These are phyloP conservation scores for Epicampocera succincta DNA, from an alignment of 2,888 invertebrate species.

Conservation along the genomic window DNA sequence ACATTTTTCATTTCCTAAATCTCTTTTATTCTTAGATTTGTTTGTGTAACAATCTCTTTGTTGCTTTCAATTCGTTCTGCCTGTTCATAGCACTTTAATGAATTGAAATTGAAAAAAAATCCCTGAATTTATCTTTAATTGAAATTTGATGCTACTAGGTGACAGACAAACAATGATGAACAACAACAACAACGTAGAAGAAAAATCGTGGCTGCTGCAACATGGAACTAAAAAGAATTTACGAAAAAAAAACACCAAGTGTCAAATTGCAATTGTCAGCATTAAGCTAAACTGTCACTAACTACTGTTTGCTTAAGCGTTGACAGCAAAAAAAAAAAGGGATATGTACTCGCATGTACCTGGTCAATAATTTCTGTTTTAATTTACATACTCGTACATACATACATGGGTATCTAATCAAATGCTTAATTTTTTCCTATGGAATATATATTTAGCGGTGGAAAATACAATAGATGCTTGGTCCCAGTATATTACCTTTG, in stretches of 20 bases:
- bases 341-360: not conserved
- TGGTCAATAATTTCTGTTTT: not conserved
- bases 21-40: conserved; percentile 62
- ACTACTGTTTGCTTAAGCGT: conserved; percentile 29
- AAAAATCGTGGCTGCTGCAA: conserved; percentile 28
- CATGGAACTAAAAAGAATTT: conserved; percentile 40
- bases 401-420: too few species aligned
- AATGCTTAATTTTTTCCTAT: too few species aligned
- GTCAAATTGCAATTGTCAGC: conserved; percentile 71
- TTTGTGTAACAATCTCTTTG: conserved; percentile 69
- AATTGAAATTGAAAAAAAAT: conserved; percentile 50
- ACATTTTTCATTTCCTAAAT: conserved; percentile 37
- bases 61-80: conserved; percentile 57
- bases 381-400: conserved; percentile 19
- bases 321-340: conserved; percentile 31
- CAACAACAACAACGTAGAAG: conserved; percentile 25
- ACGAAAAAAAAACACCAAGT: conserved; percentile 32
- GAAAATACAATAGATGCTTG: too few species aligned
- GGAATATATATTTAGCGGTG: too few species aligned
- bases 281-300: conserved; percentile 63
- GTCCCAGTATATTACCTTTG: too few species aligned
- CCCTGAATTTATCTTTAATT: conserved; percentile 76
- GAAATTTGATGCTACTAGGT: conserved; percentile 79
- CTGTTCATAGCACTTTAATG: conserved; percentile 42
- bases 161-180: conserved; percentile 70